Conservation (phyloP, 2,797 vertebrate genomes). For the Oryzias dopingdopingensis region DNA sequence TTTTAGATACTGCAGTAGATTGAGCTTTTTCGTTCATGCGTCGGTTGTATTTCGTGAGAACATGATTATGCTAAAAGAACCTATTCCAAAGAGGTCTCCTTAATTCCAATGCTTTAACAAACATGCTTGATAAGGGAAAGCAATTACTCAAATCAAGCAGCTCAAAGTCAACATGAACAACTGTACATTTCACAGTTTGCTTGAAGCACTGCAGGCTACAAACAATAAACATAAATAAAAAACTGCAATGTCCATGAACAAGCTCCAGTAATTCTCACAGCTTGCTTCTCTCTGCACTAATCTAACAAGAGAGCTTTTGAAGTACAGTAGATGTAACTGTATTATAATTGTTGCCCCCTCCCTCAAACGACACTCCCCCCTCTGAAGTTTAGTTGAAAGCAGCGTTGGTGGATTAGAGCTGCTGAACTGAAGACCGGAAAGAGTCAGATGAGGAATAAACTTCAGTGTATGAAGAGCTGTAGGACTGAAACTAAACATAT, state of each 20-base stretch:
- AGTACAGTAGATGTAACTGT: slow-evolving; percentile 19
- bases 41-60: slow-evolving; percentile 2
- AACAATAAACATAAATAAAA: slow-evolving; percentile 6
- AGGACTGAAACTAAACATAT: slow-evolving; percentile 31
- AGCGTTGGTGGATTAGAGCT: slow-evolving; percentile 33
- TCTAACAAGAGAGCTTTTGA: slow-evolving; percentile 52
- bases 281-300: slow-evolving; percentile 25
- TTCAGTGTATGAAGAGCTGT: slow-evolving; percentile 31
- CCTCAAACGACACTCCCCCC: slow-evolving; percentile 14
- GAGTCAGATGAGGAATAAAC: slow-evolving; percentile 38
- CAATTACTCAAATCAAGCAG: slow-evolving; percentile 47
- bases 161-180: slow-evolving; percentile 21
- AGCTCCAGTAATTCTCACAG: slow-evolving; percentile 32
- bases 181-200: slow-evolving; percentile 5
- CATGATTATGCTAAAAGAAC: slow-evolving; percentile 30
- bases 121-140: slow-evolving; percentile 38
- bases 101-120: slow-evolving; percentile 31
- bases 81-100: slow-evolving; percentile 26
- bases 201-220: slow-evolving; percentile 30
- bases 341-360: slow-evolving; percentile 17
- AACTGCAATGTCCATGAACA: slow-evolving; percentile 25
- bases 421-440: slow-evolving; percentile 25
- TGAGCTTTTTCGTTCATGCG: too few species aligned
- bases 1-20: too few species aligned
- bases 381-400: slow-evolving; percentile 24